Percentiles rank a stretch among this genome's conserved stretches.
Conservation (phyloP, 2,888 invertebrate species). For the Andrena chrysosceles region DNA sequence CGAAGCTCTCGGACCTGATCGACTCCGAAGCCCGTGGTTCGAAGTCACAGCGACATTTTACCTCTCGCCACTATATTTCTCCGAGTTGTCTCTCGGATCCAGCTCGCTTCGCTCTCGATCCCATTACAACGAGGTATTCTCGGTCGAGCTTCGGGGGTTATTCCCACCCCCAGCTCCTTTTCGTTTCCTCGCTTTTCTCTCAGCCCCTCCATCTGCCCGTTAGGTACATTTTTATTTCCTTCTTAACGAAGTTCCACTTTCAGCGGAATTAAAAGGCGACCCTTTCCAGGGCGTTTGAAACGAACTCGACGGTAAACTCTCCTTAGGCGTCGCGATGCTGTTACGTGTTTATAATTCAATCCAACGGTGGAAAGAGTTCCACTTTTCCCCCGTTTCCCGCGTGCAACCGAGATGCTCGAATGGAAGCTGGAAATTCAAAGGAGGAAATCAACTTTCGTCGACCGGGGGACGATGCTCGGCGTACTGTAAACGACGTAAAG, state of each 20-base stretch:
- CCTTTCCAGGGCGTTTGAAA: constrained; percentile 27
- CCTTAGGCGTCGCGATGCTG: neutral
- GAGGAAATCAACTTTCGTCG: neutral
- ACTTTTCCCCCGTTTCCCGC: neutral
- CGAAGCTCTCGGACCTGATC: too few species aligned
- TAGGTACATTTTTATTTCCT: constrained; percentile 9
- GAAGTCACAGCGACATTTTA: constrained; percentile 17
- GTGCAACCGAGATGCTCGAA: neutral
- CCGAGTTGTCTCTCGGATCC: neutral
- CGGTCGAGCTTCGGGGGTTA: neutral
- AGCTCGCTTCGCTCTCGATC: constrained; percentile 14
- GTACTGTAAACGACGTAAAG: neutral
- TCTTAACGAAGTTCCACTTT: constrained; percentile 21
- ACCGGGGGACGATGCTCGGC: neutral
- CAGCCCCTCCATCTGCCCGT: constrained; percentile 6
- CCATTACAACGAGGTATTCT: constrained; percentile 27
- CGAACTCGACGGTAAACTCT: constrained; percentile 23
- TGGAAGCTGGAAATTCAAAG: neutral
- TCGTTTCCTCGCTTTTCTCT: constrained; percentile 1
- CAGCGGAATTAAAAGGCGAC: constrained; percentile 32
- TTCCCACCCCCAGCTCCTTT: constrained; percentile 8
- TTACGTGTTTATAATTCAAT: constrained; percentile 41
- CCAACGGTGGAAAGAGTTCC: neutral
- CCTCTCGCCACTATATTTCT: neutral
- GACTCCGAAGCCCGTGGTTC: neutral